Evolutionary conservation across 2,797 vertebrate genomes (phyloP), one percentile per base, ranked within the genome.

Genomic region (Triplophysa yarkandensis): DNA sequence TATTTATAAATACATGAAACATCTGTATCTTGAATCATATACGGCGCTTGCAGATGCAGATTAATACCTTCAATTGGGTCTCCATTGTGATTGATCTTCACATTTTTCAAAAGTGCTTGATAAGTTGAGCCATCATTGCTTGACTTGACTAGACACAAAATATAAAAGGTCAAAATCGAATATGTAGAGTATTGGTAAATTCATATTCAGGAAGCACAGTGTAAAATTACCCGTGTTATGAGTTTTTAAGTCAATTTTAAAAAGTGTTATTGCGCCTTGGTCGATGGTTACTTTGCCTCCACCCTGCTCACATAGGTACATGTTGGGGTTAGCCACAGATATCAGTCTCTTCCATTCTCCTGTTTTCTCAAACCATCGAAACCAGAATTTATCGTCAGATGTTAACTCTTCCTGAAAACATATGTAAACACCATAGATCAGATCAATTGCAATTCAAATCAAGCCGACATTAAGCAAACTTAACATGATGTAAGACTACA

Each of bases 141-240:
- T n/a, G 17, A 44, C 14, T 14, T 2, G 4, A 43, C 16, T 46
- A 8, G 5, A n/a, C 4, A 17, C 43, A n/a, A 43, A 43, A 43
- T 43, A 14, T 14, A 43, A 3, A 43, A 16, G 6, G 34, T 11
- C 16, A 14, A 41, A 16, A 3, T 41, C 3, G 16, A 14, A 43
- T 43, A 17, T 43, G 41, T 4, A 36, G 1, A 6, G 1, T 43
- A 43, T 43, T 43, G 36, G 36, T 13, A 39, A 3, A 39, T 39
- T 39, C 11, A 32, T 43, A 17, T 43, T 43, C 17, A 7, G 1
- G 17, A 43, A 17, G 4, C 14, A 17, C 14, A n/a, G 11, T 16
- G 6, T 8, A 52, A 52, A 66, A 52, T 16, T 67, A 67, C 64
- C 44, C n/a, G n/a, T n/a, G n/a, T n/a, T n/a, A n/a, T n/a, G n/a